phyloP scores from a whole-genome alignment of 2,797 vertebrate species.

The Coreius guichenoti region DNA sequence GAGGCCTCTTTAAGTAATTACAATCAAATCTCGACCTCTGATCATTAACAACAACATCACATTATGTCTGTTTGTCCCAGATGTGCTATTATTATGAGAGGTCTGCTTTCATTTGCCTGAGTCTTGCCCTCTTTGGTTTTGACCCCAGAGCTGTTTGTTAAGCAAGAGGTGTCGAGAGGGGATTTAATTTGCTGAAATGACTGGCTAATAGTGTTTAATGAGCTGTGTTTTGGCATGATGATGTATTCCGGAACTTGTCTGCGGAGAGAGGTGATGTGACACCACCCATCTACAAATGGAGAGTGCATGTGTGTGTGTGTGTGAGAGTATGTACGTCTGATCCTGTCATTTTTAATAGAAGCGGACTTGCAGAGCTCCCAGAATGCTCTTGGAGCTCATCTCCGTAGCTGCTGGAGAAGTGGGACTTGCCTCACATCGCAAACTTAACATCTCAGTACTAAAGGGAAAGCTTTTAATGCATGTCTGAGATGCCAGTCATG shows the following conservation, averaged over 20 bases:
- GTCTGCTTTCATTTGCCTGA: conserved; percentile 68
- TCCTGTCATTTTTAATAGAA: conserved; percentile 74
- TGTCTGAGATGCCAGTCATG: conserved; percentile 59
- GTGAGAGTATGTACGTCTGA: conserved; percentile 43
- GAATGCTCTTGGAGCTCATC: conserved; percentile 51
- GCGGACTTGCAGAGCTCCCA: conserved; percentile 68
- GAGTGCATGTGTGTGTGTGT: conserved; percentile 2
- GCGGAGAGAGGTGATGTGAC: conserved; percentile 71
- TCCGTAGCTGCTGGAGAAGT: conserved; percentile 67
- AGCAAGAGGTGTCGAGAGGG: conserved; percentile 73
- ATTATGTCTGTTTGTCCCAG: conserved; percentile 70
- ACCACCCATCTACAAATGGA: conserved; percentile 67
- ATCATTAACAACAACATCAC: conserved; percentile 69
- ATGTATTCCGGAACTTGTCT: conserved; percentile 72
- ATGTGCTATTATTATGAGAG: conserved; percentile 71
- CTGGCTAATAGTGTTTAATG: conserved; percentile 83
- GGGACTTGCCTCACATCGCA: conserved; percentile 66
- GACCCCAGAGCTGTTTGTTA: conserved; percentile 75
- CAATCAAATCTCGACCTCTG: conserved; percentile 69
- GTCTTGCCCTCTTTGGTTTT: conserved; percentile 57
- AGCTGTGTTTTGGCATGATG: conserved; percentile 78
- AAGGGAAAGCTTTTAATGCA: conserved; percentile 67
- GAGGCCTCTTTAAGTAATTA: conserved; percentile 68
- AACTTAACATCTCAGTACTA: conserved; percentile 55
- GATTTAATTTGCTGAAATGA: conserved; percentile 80